Evolutionary conservation across 2,113 vertebrate species (phyloP).

Genomic region (Aplodontia rufa): DNA sequence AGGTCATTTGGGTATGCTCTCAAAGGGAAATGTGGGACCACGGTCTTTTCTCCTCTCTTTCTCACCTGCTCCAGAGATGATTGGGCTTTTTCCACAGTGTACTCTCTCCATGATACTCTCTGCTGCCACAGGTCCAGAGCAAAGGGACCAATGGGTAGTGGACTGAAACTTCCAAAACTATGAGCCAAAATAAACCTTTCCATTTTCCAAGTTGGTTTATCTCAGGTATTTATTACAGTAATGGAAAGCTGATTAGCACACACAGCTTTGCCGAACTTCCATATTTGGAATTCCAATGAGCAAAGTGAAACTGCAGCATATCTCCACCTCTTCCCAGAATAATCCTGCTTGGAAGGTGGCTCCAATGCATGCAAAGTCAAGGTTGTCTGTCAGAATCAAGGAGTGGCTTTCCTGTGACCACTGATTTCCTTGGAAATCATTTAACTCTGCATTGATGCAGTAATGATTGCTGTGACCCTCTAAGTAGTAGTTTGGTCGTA

Average conservation of each 20-base stretch:
- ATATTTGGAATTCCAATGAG: neutral
- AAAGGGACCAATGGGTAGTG: neutral
- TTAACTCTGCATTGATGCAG: neutral
- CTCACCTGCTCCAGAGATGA: neutral
- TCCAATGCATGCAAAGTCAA: neutral
- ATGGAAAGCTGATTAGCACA: neutral
- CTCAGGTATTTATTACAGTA: neutral
- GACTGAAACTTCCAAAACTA: neutral
- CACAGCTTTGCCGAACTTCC: neutral
- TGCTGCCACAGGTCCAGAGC: neutral
- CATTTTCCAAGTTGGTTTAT: neutral
- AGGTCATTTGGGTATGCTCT: neutral
- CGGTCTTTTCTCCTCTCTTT: neutral
- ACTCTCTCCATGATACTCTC: neutral
- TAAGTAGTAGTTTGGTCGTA: neutral
- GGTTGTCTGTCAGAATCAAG: neutral
- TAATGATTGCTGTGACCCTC: neutral
- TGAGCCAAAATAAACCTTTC: neutral
- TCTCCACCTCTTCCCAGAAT: neutral
- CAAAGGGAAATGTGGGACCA: too few species aligned
- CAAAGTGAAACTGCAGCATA: neutral
- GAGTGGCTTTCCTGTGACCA: neutral
- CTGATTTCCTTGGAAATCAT: neutral
- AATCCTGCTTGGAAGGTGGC: neutral
- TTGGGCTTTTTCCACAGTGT: neutral